Base-by-base conservation (phyloP, 2,113 vertebrate genomes). In the Saguinus midas region DNA sequence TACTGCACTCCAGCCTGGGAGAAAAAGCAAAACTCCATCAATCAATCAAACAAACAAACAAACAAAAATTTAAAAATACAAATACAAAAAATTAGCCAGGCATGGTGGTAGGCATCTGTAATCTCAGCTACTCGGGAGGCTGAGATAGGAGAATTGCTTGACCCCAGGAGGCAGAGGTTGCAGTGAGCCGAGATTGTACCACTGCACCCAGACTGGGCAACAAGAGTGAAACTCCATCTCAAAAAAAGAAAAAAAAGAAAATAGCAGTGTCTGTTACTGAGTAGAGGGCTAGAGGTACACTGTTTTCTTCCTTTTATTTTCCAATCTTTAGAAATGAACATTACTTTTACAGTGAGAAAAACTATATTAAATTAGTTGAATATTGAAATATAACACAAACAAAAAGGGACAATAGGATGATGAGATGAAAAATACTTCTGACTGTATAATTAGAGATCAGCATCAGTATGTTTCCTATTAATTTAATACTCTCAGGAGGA, bases 311-410 rank as follows among this genome's bases (percentile, higher is more conserved):
- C 50, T 13, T 85, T 32, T 70, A 55, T 35, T 93, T 90, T 57
- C n/a, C 37, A 61, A 81, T 70, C 75, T 90, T 91, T 83, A 95
- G 84, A 92, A 96, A 87, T 87, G 48, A 94, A 87, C 40, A 70
- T 61, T 80, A 83, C 35, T 87, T 95, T 85, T 81, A 37, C 58
- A 91, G 83, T 40, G 40, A 35, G 27, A 29, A 70, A 75, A 88
- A 94, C 48, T 82, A 50, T 29, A 87, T 79, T 76, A 87, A 93
- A 79, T 94, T 87, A 70, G 58, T 73, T 83, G 85, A 95, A 93
- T 91, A 75, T 50, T 79, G 27, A 92, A 87, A 27, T 52, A 45
- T 10, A 72, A 72, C 3, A 7, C 70, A 93, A 81, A 70, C 25
- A 79, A 78, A 94, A 75, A 87, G n/a, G 37, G 3, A 84, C 55